phyloP scores from a whole-genome alignment of 1,140 invertebrate genomes.

The Parapsyche elsis region DNA sequence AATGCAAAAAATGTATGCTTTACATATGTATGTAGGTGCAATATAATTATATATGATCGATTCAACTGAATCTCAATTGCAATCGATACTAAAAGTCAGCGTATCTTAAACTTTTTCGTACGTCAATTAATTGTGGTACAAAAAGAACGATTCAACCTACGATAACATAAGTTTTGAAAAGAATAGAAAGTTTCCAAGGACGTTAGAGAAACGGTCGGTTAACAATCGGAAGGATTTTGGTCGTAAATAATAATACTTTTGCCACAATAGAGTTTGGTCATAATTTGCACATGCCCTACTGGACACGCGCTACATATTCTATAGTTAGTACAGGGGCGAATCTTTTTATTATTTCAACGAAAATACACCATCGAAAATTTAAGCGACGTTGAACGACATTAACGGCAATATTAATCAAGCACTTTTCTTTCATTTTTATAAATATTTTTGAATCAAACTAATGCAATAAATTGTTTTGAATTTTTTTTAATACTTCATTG shows the following conservation, averaged over 20 bases:
- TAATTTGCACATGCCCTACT: neutral
- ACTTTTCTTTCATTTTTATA: neutral
- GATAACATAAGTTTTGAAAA: neutral
- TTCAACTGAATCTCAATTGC: too few species aligned
- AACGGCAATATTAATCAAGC: neutral
- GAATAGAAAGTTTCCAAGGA: neutral
- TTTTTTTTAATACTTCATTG: too few species aligned
- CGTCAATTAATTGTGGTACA: neutral
- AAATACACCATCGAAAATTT: neutral
- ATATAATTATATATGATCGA: too few species aligned
- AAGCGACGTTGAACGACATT: neutral
- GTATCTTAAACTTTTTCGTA: too few species aligned
- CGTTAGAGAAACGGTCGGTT: neutral
- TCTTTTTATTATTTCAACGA: neutral
- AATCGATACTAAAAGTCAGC: too few species aligned
- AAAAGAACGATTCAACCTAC: neutral
- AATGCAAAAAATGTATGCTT: too few species aligned
- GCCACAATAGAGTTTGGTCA: neutral
- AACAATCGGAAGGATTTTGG: neutral
- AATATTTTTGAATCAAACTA: neutral
- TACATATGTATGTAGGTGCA: too few species aligned
- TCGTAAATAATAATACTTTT: too few species aligned
- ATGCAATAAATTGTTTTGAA: neutral
- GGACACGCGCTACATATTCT: neutral
- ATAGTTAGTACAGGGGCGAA: neutral